These are phyloP conservation scores for Scalopus aquaticus DNA, from an alignment of 2,113 vertebrate genomes.

Conservation along the genomic window DNA sequence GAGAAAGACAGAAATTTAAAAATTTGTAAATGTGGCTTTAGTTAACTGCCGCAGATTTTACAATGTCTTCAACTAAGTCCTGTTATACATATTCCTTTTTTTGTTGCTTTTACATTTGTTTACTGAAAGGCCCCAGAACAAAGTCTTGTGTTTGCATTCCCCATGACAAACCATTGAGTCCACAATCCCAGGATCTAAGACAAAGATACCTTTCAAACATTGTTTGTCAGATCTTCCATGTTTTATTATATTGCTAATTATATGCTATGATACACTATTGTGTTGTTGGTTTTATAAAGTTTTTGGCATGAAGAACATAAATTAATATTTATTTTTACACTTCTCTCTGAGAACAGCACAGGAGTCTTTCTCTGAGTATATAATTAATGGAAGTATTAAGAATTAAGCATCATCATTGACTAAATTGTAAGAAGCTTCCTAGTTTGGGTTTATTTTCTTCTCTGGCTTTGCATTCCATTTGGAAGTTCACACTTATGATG, in stretches of 20 bases:
- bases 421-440: too few relatives aligned
- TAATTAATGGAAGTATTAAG: too few relatives aligned
- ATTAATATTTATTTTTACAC: neutral
- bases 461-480: neutral
- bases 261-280: neutral
- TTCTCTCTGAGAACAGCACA: neutral
- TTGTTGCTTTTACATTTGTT: neutral
- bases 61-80: neutral
- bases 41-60: neutral
- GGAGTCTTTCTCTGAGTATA: neutral
- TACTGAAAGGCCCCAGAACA: slow-evolving; percentile 32
- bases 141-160: slow-evolving; percentile 29
- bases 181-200: neutral
- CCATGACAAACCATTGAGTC: neutral
- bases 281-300: neutral
- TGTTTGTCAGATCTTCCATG: neutral
- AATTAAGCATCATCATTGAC: too few relatives aligned
- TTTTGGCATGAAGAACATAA: slow-evolving; percentile 4
- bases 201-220: neutral
- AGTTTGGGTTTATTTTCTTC: neutral
- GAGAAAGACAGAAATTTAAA: neutral
- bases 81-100: too few relatives aligned
- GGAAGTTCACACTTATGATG: slow-evolving; percentile 38
- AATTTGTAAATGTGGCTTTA: neutral
- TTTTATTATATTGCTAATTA: neutral